phyloP scores from a whole-genome alignment of 2,888 invertebrate species.

The Drosophila nr. perissopoda region DNA sequence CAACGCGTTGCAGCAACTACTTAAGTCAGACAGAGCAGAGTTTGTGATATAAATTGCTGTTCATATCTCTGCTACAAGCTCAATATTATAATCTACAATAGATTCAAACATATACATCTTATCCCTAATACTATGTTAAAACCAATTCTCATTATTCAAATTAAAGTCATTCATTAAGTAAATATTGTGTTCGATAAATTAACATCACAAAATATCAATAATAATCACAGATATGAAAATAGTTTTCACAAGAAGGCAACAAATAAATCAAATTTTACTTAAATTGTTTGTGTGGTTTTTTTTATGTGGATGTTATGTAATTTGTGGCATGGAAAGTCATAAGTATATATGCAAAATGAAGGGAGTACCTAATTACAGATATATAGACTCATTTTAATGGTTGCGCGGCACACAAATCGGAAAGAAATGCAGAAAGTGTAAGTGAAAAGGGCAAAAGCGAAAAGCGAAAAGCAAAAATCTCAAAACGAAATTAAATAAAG shows the following conservation, averaged over 20 bases:
- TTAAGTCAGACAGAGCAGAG: not conserved
- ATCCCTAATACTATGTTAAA: not conserved
- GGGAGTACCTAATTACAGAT: not conserved
- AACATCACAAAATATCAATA: not conserved
- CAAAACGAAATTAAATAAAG: constrained; percentile 33
- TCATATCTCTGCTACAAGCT: not conserved
- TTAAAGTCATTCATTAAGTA: not conserved
- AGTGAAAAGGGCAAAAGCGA: constrained; percentile 4
- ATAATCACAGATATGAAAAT: not conserved
- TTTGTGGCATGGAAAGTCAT: too few species aligned
- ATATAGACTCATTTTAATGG: not conserved
- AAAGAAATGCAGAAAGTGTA: constrained; percentile 17
- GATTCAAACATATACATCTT: not conserved
- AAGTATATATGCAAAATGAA: not conserved
- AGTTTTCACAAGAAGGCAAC: not conserved
- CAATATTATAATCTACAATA: not conserved
- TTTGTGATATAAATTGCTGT: not conserved
- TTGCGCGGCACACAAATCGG: not conserved
- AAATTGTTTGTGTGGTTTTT: not conserved
- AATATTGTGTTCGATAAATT: not conserved
- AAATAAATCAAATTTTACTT: rapidly evolving
- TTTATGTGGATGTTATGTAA: not conserved
- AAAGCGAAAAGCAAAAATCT: constrained; percentile 25
- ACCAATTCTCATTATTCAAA: not conserved
- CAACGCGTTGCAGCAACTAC: constrained; percentile 15